Conservation (phyloP, 2,113 vertebrate genomes). For the Prolemur simus region DNA sequence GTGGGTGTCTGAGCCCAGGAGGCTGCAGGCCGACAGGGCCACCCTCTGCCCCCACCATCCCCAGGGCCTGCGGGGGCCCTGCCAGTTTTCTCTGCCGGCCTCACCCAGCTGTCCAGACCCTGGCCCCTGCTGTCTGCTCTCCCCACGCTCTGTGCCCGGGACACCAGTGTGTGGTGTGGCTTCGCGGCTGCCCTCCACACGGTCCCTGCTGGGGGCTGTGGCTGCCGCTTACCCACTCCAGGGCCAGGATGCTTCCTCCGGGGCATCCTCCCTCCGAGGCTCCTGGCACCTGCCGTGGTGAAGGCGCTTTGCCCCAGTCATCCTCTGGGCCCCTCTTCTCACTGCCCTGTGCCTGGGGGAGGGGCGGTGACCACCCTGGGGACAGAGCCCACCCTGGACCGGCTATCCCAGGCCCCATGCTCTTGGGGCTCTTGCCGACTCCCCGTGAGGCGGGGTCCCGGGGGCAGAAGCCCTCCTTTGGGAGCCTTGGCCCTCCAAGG, state of each 20-base stretch:
- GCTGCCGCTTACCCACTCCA: fast-evolving
- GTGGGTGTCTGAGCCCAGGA: not conserved
- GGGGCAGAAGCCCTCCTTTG: not conserved
- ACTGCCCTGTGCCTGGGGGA: not conserved
- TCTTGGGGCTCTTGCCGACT: not conserved
- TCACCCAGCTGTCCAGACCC: not conserved
- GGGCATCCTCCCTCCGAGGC: not conserved
- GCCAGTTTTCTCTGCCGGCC: fast-evolving
- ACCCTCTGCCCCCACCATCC: not conserved
- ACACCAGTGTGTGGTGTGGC: no score
- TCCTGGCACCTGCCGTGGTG: fast-evolving
- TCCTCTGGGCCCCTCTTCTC: not conserved
- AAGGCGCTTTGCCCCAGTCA: fast-evolving
- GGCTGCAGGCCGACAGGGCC: not conserved
- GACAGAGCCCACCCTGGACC: not conserved
- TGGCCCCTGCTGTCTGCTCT: fast-evolving
- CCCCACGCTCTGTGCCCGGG: not conserved
- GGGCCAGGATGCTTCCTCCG: not conserved
- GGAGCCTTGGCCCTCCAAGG: not conserved
- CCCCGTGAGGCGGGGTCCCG: not conserved
- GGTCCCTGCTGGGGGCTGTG: not conserved
- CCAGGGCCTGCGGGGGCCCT: not conserved
- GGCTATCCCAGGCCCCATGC: not conserved
- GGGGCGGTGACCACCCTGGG: not conserved
- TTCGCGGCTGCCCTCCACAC: fast-evolving